These are phyloP conservation scores for Formica aserva DNA, from an alignment of 2,888 invertebrate genomes.

Conservation along the genomic window DNA sequence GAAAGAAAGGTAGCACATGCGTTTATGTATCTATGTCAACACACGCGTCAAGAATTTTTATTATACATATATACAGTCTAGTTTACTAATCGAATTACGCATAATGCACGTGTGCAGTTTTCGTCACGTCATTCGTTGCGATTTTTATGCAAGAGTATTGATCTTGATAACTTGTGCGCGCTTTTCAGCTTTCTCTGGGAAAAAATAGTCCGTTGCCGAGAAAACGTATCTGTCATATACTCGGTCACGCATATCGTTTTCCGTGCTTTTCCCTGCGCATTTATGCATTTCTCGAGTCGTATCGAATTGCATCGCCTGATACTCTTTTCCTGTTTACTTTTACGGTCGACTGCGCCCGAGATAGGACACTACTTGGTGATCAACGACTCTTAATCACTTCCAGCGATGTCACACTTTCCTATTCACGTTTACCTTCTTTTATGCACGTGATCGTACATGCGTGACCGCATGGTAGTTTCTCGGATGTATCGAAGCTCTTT, in stretches of 20 bases:
- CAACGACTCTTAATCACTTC: conserved; percentile 73
- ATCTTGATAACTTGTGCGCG: conserved; percentile 63
- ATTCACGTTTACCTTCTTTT: conserved; percentile 64
- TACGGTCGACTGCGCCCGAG: conserved; percentile 32
- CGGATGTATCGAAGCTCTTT: neutral
- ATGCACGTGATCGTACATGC: conserved; percentile 31
- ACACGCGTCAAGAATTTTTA: neutral
- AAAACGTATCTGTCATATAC: conserved; percentile 63
- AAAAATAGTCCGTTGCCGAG: conserved; percentile 35
- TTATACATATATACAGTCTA: neutral
- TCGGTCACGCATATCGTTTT: conserved; percentile 61
- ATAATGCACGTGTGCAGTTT: neutral
- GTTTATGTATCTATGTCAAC: neutral
- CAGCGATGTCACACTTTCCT: conserved; percentile 75
- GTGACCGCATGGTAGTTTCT: conserved; percentile 2
- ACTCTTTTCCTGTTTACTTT: conserved; percentile 46
- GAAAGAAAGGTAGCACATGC: neutral
- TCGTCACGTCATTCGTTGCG: neutral
- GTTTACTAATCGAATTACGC: conserved; percentile 1
- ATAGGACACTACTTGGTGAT: conserved; percentile 7
- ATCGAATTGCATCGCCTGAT: conserved; percentile 22
- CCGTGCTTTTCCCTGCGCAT: conserved; percentile 1
- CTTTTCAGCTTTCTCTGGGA: conserved; percentile 42
- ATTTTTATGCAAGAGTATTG: conserved; percentile 69
- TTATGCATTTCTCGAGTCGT: conserved; percentile 1